phyloP scores from a whole-genome alignment of 2,888 invertebrate genomes.

The Ormyrus pomaceus region DNA sequence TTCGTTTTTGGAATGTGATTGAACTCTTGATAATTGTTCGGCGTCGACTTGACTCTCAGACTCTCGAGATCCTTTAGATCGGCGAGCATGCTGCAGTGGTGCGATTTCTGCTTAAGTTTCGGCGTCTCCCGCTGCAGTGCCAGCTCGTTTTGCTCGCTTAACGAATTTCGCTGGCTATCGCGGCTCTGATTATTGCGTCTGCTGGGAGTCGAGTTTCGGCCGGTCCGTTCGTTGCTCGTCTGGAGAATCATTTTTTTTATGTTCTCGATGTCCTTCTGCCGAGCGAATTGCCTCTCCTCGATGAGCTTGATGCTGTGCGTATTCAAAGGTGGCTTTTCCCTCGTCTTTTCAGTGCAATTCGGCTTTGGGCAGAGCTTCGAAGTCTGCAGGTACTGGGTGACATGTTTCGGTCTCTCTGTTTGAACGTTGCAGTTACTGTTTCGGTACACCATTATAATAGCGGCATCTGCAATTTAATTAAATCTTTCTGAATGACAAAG shows the following conservation, averaged over 20 bases:
- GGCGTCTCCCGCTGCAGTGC: too few relatives aligned
- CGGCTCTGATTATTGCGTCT: not conserved
- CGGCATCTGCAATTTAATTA: too few relatives aligned
- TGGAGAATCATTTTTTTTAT: not conserved
- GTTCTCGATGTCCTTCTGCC: not conserved
- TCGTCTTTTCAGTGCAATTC: too few relatives aligned
- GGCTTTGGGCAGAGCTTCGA: too few relatives aligned
- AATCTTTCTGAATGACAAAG: too few relatives aligned
- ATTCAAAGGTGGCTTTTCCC: too few relatives aligned
- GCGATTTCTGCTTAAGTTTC: not conserved
- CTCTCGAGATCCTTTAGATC: constrained; percentile 36
- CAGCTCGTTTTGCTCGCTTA: not conserved
- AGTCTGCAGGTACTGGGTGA: too few relatives aligned
- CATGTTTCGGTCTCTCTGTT: too few relatives aligned
- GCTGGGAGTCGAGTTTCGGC: not conserved
- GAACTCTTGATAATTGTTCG: not conserved
- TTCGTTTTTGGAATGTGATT: not conserved
- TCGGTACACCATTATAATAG: too few relatives aligned
- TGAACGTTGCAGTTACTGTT: too few relatives aligned
- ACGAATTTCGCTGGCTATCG: not conserved
- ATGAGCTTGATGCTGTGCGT: too few relatives aligned
- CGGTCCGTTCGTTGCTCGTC: not conserved
- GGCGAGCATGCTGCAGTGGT: constrained; percentile 40
- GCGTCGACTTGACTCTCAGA: constrained; percentile 11
- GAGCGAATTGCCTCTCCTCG: not conserved